Base-by-base conservation (phyloP, 2,888 invertebrate genomes). In the Uropetala carovei region DNA sequence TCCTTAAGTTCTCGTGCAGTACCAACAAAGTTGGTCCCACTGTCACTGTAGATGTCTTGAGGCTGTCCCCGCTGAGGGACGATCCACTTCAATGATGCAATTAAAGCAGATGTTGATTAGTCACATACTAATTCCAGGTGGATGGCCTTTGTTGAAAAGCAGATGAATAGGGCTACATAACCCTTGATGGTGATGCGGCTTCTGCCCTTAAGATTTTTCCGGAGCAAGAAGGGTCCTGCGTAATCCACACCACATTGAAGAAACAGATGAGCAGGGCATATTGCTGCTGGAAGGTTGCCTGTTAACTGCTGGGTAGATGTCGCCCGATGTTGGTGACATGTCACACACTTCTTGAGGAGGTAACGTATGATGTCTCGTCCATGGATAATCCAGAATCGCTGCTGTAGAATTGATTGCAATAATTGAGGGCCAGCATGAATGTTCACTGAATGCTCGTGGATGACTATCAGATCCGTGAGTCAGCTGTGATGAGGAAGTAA, bases 261-360 rank as follows among this genome's bases (percentile, higher is more conserved):
- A 93, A 94, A 94, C 81, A 94, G 93, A 18, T 93, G 92, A 16
- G 93, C 75, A 10, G 93, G 93, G 0, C 91, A 93, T 0, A 94
- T 93, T 10, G 92, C 18, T 16, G 22, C 57, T 0, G 94, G 94
- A n/a, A 94, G 93, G 81, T 94, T 57, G 14, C 94, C 94, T 94
- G 94, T 94, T 0, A 93, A 58, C 75, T 94, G 94, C 10, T 92
- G 14, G 0, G 84, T 59, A n/a, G 82, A 22, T 75, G 56, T 13
- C 5, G 93, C 92, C 75, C 27, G n/a, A 22, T 22, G n/a, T 27
- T 75, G n/a, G 30, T n/a, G 22, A 22, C 75, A 75, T 75, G 18
- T 75, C 22, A 75, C 8, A 22, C 75, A 75, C 8, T 75, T 75
- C 8, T 75, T 8, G 10, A 75, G n/a, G 22, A 16, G 18, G 18